Evolutionary conservation across 2,113 vertebrate species (phyloP), one percentile per base, ranked within the genome.

Genomic region (Odocoileus virginianus): DNA sequence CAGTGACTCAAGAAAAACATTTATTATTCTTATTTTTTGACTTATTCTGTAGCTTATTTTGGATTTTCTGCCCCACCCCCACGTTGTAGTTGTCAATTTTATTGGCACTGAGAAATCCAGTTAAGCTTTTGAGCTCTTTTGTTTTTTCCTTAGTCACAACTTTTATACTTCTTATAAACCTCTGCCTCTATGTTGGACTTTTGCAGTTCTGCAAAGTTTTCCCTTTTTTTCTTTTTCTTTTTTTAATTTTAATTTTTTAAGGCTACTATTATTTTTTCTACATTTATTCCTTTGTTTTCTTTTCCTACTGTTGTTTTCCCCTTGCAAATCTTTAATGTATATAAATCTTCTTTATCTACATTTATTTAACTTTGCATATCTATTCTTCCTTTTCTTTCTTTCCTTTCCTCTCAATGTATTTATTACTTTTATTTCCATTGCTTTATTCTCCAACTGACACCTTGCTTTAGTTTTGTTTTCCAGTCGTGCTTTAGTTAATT

Each of bases 41-140:
- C n/a, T 74, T 74, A 40, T 74, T 13, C n/a, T 40, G n/a, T 74
- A 74, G 67, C 23, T 23, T 74, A 10, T 74, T 74, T 23, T 74
- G n/a, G n/a, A 74, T 74, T 13, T 23, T 2, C 12, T 36, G 5
- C 19, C 36, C n/a, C 23, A 1, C 0, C 19, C 40, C 19, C 23
- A 45, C 7, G 1, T 40, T 74, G n/a, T 36, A 74, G 67, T 13
- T 74, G 19, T 40, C 36, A 40, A 13, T 25, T 74, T 74, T 40
- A 23, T 74, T 74, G 67, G n/a, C 36, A 74, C 36, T 74, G 12
- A 74, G 67, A 74, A 23, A 74, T 40, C 10, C n/a, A 40, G 23
- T 40, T 71, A 36, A 36, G 19, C 5, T 71, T 71, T 71, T 40
- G 67, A 74, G 67, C 19, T 40, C 40, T 11, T 40, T 23, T 71